Evolutionary conservation across 2,797 vertebrate species (phyloP).

Genomic region (Serranus cabrilla): DNA sequence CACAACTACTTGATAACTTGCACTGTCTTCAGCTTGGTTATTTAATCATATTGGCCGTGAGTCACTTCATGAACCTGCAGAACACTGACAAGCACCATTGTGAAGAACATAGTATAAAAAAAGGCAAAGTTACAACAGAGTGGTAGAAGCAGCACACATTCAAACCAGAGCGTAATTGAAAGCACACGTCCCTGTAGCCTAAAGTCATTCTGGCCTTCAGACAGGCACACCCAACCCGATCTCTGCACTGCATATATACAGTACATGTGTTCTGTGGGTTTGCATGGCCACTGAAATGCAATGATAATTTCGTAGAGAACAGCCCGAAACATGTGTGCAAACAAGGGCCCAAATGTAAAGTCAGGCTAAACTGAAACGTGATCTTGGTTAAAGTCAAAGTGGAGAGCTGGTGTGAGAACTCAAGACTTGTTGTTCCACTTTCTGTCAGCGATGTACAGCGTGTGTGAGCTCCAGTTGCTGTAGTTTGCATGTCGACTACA

Average conservation of each 20-base stretch:
- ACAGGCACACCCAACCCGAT: conserved; percentile 33
- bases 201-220: conserved; percentile 39
- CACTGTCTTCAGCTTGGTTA: background rate
- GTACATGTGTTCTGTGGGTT: conserved; percentile 41
- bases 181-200: conserved; percentile 53
- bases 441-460: conserved; percentile 1
- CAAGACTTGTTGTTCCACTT: conserved; percentile 24
- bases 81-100: background rate
- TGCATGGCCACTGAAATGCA: conserved; percentile 35
- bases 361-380: conserved; percentile 26
- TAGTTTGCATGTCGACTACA: conserved; percentile 38
- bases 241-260: conserved; percentile 9
- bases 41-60: conserved; percentile 8
- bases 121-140: background rate
- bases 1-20: background rate
- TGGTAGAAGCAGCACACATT: conserved; percentile 11
- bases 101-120: conserved; percentile 4
- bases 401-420: conserved; percentile 25
- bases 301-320: conserved; percentile 38
- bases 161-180: conserved; percentile 47
- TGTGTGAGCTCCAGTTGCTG: conserved; percentile 6
- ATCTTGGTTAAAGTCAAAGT: conserved; percentile 23
- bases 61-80: background rate
- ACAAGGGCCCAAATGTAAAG: conserved; percentile 16
- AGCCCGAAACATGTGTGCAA: conserved; percentile 33